Conservation (phyloP, 2,113 vertebrate species). For the Plectropomus leopardus region DNA sequence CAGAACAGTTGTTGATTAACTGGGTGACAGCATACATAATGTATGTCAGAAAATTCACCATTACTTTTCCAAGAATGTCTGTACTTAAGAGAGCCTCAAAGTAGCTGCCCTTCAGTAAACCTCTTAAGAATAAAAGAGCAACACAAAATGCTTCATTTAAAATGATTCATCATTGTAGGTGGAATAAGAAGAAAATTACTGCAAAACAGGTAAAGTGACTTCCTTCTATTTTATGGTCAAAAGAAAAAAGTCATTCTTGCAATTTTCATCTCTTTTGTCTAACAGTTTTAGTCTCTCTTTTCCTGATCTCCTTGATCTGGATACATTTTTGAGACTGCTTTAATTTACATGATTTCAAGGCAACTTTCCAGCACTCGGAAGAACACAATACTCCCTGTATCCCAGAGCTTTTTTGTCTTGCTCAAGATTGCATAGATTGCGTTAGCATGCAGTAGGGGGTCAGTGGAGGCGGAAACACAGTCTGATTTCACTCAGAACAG, state of each 20-base stretch:
- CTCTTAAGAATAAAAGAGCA: neutral
- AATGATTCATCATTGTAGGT: neutral
- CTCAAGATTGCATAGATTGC: constrained; percentile 70
- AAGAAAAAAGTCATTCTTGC: neutral
- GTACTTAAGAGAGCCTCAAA: too few relatives aligned
- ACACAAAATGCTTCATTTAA: neutral
- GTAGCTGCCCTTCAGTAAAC: neutral
- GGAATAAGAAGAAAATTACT: neutral
- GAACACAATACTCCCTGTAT: constrained; percentile 63
- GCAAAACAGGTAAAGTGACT: neutral
- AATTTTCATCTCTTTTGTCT: constrained; percentile 6
- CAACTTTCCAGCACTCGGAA: constrained; percentile 23
- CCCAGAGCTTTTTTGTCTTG: constrained; percentile 57
- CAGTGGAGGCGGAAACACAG: constrained; percentile 71
- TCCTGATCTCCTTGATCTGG: constrained; percentile 5
- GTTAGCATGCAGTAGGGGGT: constrained; percentile 71
- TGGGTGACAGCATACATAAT: neutral
- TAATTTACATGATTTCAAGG: constrained; percentile 49
- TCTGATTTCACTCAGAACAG: constrained; percentile 71
- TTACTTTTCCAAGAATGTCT: too few relatives aligned
- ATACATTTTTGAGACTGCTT: constrained; percentile 33
- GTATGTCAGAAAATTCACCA: neutral
- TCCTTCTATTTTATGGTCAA: neutral
- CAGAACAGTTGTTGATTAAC: constrained; percentile 10
- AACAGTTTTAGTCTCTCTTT: neutral